These are phyloP conservation scores for Arge pagana DNA, from an alignment of 2,888 invertebrate species.

Conservation along the genomic window DNA sequence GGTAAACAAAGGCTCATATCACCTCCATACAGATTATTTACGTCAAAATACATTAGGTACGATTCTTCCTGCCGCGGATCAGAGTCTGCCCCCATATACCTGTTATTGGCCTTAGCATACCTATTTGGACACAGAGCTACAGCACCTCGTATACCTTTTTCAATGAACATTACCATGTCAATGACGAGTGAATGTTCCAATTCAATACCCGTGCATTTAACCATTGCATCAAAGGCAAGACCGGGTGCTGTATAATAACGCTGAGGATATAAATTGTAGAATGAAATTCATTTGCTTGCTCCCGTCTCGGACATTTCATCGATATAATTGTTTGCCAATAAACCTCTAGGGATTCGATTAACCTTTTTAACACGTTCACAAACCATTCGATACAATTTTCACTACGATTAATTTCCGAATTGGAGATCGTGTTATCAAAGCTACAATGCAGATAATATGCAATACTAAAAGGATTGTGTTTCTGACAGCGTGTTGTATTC, in stretches of 20 bases:
- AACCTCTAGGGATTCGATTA: too few species aligned
- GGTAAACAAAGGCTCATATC: conserved; percentile 39
- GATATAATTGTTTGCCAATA: too few species aligned
- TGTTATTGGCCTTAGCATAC: conserved; percentile 48
- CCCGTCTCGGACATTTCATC: too few species aligned
- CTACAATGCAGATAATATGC: too few species aligned
- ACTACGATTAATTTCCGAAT: too few species aligned
- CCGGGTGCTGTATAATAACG: conserved; percentile 48
- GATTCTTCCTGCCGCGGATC: conserved; percentile 30
- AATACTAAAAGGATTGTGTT: too few species aligned
- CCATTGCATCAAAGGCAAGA: conserved; percentile 47
- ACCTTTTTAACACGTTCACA: too few species aligned
- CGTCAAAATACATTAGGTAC: conserved; percentile 44
- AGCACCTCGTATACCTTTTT: conserved; percentile 43
- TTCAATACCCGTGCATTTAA: conserved; percentile 43
- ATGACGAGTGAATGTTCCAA: conserved; percentile 47
- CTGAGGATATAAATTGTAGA: conserved; percentile 43
- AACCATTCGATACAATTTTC: too few species aligned
- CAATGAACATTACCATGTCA: conserved; percentile 45
- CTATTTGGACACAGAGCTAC: conserved; percentile 43
- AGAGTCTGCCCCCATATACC: conserved; percentile 41
- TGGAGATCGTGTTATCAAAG: too few species aligned
- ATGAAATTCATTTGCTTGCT: too few species aligned
- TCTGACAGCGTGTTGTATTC: too few species aligned
- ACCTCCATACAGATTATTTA: conserved; percentile 38